phyloP scores from a whole-genome alignment of 2,113 vertebrate species.

The human region GRCh38 chr9:125744501-125745000 shows the following conservation, averaged over 20 bases:
- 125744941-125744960: conserved; percentile 30
- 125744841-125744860: conserved; percentile 36
- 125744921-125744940: conserved; percentile 34
- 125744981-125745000: conserved; percentile 61
- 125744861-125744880: conserved; percentile 42
- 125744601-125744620: too few species aligned
- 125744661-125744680: conserved; percentile 73
- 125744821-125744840: conserved; percentile 60
- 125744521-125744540: too few species aligned
- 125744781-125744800: conserved; percentile 54
- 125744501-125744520: too few species aligned
- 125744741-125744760: conserved; percentile 77
- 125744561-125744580: too few species aligned
- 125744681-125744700: conserved; percentile 72
- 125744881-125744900: neutral
- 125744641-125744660: conserved; percentile 50
- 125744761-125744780: conserved; percentile 73
- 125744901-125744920: conserved; percentile 41
- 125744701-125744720: conserved; percentile 75
- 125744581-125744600: too few species aligned
- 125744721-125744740: conserved; percentile 71
- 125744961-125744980: conserved; percentile 68
- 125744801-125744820: conserved; percentile 58
- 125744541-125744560: too few species aligned
- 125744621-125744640: too few species aligned